Percentiles rank a stretch among this genome's conserved stretches.
phyloP scores from a whole-genome alignment of 2,797 vertebrate species.

The Octomys mimax region DNA sequence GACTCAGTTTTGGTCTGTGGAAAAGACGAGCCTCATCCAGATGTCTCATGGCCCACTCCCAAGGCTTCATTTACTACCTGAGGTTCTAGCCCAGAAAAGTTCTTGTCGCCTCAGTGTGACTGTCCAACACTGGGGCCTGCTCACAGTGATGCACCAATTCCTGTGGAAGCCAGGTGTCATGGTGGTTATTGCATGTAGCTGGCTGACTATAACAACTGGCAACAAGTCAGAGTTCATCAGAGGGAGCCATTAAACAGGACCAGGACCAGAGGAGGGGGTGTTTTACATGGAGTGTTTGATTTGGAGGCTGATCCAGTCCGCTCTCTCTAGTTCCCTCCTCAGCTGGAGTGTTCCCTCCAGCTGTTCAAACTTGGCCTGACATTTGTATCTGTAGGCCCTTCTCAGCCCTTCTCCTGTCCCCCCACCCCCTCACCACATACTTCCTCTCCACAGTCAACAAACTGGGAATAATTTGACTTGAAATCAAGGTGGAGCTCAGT shows the following conservation, averaged over 20 bases:
- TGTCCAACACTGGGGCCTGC: background rate
- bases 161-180: background rate
- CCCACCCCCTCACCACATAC: conserved; percentile 63
- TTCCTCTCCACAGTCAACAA: conserved; percentile 79
- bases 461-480: conserved; percentile 87
- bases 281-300: conserved; percentile 50
- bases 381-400: conserved; percentile 69
- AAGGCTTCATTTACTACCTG: background rate
- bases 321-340: conserved; percentile 61
- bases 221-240: conserved; percentile 41
- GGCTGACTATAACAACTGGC: background rate
- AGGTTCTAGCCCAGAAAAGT: background rate
- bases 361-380: conserved; percentile 84
- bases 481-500: conserved; percentile 88
- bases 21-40: background rate
- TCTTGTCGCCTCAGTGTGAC: background rate
- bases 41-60: background rate
- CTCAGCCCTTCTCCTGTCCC: background rate
- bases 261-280: conserved; percentile 25
- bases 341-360: conserved; percentile 80
- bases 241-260: background rate
- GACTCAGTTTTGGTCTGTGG: background rate
- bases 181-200: background rate
- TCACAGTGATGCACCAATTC: background rate
- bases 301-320: conserved; percentile 51